A percentile compares a stretch with the other conserved stretches of the same genome.
Evolutionary conservation across 35 echinoderm and acorn worm genomes (phyloP).

Genomic region (Holothuria glaberrima): DNA sequence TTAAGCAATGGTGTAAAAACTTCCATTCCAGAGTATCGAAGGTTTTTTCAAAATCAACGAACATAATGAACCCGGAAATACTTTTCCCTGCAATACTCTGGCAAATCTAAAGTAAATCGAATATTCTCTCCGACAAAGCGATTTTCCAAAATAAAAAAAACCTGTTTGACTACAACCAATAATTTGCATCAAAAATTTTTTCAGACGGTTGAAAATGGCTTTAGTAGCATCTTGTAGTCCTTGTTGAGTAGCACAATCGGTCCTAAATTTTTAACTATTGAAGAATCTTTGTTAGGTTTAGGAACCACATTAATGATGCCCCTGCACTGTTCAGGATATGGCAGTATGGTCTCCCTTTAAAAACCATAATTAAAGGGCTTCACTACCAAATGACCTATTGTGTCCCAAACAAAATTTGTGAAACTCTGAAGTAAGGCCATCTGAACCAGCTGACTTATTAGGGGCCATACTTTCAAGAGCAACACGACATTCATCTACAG

Average conservation of each 20-base stretch:
- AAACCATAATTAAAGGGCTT: not conserved
- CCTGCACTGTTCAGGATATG: not conserved
- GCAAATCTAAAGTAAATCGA: not conserved
- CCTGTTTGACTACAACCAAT: not conserved
- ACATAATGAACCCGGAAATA: not conserved
- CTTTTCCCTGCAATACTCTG: not conserved
- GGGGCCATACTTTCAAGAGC: constrained; percentile 7
- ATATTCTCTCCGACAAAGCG: constrained; percentile 12
- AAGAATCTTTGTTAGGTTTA: not conserved
- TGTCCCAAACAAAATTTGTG: not conserved
- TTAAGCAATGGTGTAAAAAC: not conserved
- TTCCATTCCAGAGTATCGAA: not conserved
- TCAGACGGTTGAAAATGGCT: not conserved
- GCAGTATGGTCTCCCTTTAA: not conserved
- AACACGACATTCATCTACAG: constrained; percentile 14
- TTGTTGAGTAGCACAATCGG: not conserved
- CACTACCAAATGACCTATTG: not conserved
- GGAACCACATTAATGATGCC: constrained; percentile 1
- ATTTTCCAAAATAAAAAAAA: not conserved
- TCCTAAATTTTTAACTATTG: not conserved
- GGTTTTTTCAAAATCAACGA: not conserved
- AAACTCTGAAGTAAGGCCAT: not conserved
- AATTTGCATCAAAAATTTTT: not conserved
- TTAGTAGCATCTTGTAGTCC: not conserved
- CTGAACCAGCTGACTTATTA: constrained; percentile 8